Evolutionary conservation across 2,113 vertebrate species (phyloP), one percentile per base, ranked within the genome.

Genomic region (Ameiurus melas): DNA sequence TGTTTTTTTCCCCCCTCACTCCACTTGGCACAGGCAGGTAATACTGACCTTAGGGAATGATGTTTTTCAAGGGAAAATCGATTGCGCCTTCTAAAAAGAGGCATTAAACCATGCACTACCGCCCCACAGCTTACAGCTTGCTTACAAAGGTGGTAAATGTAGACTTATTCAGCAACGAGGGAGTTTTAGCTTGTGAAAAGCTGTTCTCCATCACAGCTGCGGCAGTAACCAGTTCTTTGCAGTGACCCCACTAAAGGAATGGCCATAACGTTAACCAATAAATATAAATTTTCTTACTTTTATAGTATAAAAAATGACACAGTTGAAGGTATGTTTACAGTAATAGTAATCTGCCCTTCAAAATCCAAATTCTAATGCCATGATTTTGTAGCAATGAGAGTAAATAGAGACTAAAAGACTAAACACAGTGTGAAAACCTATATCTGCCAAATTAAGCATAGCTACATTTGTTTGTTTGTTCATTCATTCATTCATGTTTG

Each of bases 41-140:
- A 87, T 73, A 68, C 30, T 87, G 79, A 87, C 86, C 86, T 87
- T 55, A 87, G 68, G 79, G 66, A 83, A 83, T 83, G 39, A 47
- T 16, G 20, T 87, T 51, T 70, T 87, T 82, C 64, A 87, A 82
- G 47, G 64, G 51, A 86, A 79, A 82, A 58, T 82, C 78, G 27
- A 87, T 70, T 55, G n/a, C 70, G 33, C 78, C 25, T 82, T 58
- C 47, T 71, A 70, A 70, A 82, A 87, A 79, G 43, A 70, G 20
- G 64, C 60, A 81, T 80, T 81, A 87, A 53, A 53, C 75, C 70
- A 87, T 87, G 33, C 47, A 43, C 64, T 81, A 58, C 20, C 47
- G 58, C 60, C 30, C 51, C 47, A 82, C 47, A 71, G 78, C 47
- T 87, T 87, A 82, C 47, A 82, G 78, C 47, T 87, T 87, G 60